Conservation (phyloP, 2,888 invertebrate genomes). For the Dryadula phaetusa region DNA sequence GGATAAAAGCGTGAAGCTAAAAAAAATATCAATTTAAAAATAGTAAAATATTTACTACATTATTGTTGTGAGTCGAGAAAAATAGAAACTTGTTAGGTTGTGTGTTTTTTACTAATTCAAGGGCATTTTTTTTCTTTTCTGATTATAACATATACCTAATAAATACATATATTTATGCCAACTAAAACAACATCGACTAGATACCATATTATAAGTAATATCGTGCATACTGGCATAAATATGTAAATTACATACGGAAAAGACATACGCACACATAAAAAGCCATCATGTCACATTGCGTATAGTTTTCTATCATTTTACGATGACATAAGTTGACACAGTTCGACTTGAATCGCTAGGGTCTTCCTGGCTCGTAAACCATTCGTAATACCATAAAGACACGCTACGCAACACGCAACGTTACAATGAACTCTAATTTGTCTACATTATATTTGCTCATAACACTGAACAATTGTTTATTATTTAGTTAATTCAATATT, state of each 20-base stretch:
- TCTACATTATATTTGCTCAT: background rate
- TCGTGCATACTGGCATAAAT: background rate
- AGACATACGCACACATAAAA: slow-evolving; percentile 19
- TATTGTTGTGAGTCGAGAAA: no score
- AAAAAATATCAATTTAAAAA: no score
- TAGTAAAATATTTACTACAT: no score
- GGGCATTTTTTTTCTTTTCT: no score
- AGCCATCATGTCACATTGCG: slow-evolving; percentile 36
- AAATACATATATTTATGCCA: no score
- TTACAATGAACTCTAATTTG: slow-evolving; percentile 29
- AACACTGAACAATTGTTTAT: background rate
- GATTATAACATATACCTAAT: no score
- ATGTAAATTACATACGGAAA: slow-evolving; percentile 6
- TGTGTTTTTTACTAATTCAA: no score
- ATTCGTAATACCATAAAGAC: slow-evolving; percentile 39
- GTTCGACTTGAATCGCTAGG: slow-evolving; percentile 34
- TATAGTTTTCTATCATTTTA: slow-evolving; percentile 39
- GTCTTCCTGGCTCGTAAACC: slow-evolving; percentile 38
- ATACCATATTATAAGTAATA: background rate
- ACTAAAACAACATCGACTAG: background rate
- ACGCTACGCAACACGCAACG: slow-evolving; percentile 40
- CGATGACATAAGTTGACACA: slow-evolving; percentile 45
- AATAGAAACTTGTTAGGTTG: no score
- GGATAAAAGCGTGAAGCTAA: no score
- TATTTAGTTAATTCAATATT: background rate